Evolutionary conservation across 1,140 invertebrate genomes (phyloP), one percentile per base, ranked within the genome.

Genomic region (Drosophila sp.): DNA sequence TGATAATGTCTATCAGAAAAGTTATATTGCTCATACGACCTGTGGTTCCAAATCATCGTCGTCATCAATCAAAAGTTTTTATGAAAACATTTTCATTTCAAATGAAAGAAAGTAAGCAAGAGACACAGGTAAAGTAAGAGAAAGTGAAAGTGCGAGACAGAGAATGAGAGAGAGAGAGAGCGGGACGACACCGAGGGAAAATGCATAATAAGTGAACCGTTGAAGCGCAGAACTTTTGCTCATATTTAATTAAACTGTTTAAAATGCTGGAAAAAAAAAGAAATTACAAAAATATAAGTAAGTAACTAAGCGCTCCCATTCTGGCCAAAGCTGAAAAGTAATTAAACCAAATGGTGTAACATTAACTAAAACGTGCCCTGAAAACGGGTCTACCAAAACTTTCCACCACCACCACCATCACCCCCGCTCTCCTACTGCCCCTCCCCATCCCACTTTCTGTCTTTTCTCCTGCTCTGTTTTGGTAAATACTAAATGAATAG

Each of bases 301-400:
- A 23, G 50, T 68, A 65, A 23, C 66, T 57, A 67, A 57, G 57
- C 40, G 23, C 41, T 41, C 67, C 8, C 44, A 32, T 50, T 8
- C 41, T 35, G 65, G 63, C 66, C 71, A 60, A 80, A 80, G 74
- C 66, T 72, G 73, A 84, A 85, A 86, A 78, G 82, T 85, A 85
- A 85, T 85, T 85, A 85, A 78, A 70, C 62, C 78, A 80, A 86
- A 82, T 86, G 81, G 74, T 86, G 82, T 81, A 78, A 86, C 81
- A 85, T 85, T 85, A 86, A 86, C 81, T 70, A 78, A 86, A 85
- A 81, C 74, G 74, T 65, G 70, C 68, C 41, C 47, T 62, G 55
- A 66, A 71, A 76, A 57, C 25, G 17, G 7, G 44, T 50, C 50
- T 56, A 32, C 44, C 41, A 11, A 57, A 47, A 50, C 44, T 58